Percentiles rank a stretch among this genome's conserved stretches.
Conservation (phyloP, 2,888 invertebrate species). For the Hyles lineata region DNA sequence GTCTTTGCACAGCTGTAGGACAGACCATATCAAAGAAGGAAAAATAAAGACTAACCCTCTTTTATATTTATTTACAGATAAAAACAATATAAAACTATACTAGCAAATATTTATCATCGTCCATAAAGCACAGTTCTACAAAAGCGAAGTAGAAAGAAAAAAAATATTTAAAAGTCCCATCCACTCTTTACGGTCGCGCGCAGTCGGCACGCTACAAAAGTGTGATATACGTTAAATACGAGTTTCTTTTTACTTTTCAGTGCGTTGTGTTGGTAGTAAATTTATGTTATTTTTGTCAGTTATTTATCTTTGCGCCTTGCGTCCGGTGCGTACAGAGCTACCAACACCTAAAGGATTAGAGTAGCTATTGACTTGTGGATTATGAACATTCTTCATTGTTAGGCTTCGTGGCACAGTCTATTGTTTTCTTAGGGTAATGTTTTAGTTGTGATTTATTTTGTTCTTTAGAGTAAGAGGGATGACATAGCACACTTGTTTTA, state of each 20-base stretch:
- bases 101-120: too few relatives aligned
- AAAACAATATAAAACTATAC: too few relatives aligned
- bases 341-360: constrained; percentile 21
- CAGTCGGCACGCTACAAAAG: constrained; percentile 67
- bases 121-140: too few relatives aligned
- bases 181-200: constrained; percentile 45
- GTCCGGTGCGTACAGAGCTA: constrained; percentile 35
- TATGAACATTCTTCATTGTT: not conserved
- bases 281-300: constrained; percentile 76
- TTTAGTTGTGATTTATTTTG: not conserved
- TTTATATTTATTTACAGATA: too few relatives aligned
- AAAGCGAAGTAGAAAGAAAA: not conserved
- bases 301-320: constrained; percentile 64
- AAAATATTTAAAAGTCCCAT: constrained; percentile 39
- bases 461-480: too few relatives aligned
- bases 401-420: not conserved
- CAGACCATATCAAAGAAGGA: too few relatives aligned
- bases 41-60: too few relatives aligned
- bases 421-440: not conserved
- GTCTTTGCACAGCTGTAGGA: too few relatives aligned
- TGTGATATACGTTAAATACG: constrained; percentile 77
- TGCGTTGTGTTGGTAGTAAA: constrained; percentile 59
- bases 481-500: too few relatives aligned
- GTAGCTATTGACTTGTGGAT: not conserved
- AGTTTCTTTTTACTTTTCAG: constrained; percentile 73